phyloP scores from a whole-genome alignment of 2,113 vertebrate species.

The Morone saxatilis region DNA sequence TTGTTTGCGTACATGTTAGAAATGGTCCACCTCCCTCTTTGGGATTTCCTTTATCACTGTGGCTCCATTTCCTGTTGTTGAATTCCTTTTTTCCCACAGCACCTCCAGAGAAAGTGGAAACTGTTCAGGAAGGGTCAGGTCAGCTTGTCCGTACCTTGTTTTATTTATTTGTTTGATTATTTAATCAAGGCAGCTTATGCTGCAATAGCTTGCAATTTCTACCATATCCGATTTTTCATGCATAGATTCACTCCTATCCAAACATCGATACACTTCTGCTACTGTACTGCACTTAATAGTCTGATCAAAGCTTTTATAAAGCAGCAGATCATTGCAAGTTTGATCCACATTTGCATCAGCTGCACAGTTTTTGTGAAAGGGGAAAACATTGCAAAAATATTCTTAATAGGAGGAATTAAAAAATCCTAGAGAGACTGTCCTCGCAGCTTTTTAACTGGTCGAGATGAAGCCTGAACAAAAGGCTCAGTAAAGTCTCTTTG shows the following conservation, averaged over 20 bases:
- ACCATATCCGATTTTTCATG: neutral
- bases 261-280: neutral
- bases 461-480: conserved; percentile 67
- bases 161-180: conserved; percentile 7
- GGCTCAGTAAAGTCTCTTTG: conserved; percentile 57
- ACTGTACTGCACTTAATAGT: conserved; percentile 11
- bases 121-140: conserved; percentile 8
- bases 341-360: conserved; percentile 28
- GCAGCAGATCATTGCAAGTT: conserved; percentile 4
- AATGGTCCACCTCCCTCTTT: conserved; percentile 48
- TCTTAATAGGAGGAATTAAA: conserved; percentile 25
- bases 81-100: conserved; percentile 78
- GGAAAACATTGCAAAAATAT: conserved; percentile 8
- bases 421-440: conserved; percentile 9
- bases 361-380: neutral
- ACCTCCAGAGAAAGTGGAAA: conserved; percentile 58
- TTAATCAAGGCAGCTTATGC: neutral
- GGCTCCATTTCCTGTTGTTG: conserved; percentile 85
- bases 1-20: conserved; percentile 53
- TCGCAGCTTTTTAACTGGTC: conserved; percentile 35
- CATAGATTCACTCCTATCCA: neutral
- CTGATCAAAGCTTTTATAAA: conserved; percentile 25
- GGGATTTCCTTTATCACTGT: conserved; percentile 77
- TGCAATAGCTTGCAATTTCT: conserved; percentile 14
- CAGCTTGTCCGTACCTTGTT: neutral